Evolutionary conservation across 2,797 vertebrate species (phyloP).

Genomic region (Halcyon smyrnensis): DNA sequence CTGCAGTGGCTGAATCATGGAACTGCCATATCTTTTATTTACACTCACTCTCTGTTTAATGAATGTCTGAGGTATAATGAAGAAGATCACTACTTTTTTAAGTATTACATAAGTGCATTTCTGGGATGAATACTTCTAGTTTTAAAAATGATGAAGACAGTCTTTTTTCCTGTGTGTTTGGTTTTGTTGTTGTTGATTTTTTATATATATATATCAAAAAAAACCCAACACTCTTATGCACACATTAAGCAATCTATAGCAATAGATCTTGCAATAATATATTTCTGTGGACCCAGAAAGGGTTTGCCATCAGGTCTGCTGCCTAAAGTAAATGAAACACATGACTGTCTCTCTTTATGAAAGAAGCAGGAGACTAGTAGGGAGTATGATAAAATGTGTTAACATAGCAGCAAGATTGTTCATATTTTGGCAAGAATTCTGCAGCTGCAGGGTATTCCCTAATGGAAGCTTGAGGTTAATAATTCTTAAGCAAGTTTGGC

Average conservation of each 20-base stretch:
- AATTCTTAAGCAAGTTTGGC: background rate
- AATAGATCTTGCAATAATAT: background rate
- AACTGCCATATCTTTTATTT: background rate
- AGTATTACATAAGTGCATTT: background rate
- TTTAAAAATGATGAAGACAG: background rate
- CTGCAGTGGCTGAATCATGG: background rate
- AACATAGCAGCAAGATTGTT: background rate
- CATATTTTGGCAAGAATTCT: background rate
- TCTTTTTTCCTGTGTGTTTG: background rate
- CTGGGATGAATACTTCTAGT: background rate
- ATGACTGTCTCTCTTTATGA: background rate
- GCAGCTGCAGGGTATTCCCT: background rate
- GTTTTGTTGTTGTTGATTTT: too few species aligned
- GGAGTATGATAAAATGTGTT: background rate
- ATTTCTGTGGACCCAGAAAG: background rate
- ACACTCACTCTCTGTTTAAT: background rate
- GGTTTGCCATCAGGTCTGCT: background rate
- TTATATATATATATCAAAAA: background rate
- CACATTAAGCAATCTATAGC: background rate
- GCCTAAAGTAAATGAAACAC: background rate
- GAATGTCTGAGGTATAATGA: background rate
- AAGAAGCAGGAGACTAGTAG: background rate
- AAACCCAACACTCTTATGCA: background rate
- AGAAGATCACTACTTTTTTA: background rate
- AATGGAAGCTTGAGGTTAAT: background rate